Percentiles rank a stretch among this genome's conserved stretches.
Conservation (phyloP, 2,113 vertebrate genomes). For the Oryzias woworae region DNA sequence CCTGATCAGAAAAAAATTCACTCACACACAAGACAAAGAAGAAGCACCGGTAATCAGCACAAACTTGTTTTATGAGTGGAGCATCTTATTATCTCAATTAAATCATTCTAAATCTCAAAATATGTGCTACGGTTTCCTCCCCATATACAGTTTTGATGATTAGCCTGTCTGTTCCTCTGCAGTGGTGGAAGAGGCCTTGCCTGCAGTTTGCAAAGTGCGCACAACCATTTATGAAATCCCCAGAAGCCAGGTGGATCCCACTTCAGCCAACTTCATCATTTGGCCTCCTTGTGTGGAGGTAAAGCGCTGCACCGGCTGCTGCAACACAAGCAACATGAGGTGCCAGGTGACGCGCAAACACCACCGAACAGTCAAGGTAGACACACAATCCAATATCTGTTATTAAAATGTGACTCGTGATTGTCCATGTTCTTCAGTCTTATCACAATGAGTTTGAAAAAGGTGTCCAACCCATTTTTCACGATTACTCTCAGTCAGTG, state of each 20-base stretch:
- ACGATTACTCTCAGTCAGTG: no score
- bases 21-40: conserved; percentile 63
- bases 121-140: no score
- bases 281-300: conserved; percentile 98
- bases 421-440: no score
- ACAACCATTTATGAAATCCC: conserved; percentile 96
- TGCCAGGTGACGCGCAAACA: conserved; percentile 67
- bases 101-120: background rate
- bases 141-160: no score
- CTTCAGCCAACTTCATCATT: conserved; percentile 95
- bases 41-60: conserved; percentile 68
- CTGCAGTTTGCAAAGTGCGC: conserved; percentile 88
- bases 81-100: no score
- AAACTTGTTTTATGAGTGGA: background rate
- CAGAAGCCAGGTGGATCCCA: conserved; percentile 93
- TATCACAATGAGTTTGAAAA: no score
- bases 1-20: conserved; percentile 60
- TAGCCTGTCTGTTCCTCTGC: conserved; percentile 13
- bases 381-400: background rate
- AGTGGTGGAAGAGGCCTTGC: conserved; percentile 88
- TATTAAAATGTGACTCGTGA: background rate
- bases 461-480: no score
- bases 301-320: conserved; percentile 92
- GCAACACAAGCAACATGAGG: conserved; percentile 77
- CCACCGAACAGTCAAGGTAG: conserved; percentile 76